Percentiles rank a stretch among this genome's conserved stretches.
Evolutionary conservation across 2,888 invertebrate species (phyloP).

Genomic region (Leptinotarsa peninsularis): DNA sequence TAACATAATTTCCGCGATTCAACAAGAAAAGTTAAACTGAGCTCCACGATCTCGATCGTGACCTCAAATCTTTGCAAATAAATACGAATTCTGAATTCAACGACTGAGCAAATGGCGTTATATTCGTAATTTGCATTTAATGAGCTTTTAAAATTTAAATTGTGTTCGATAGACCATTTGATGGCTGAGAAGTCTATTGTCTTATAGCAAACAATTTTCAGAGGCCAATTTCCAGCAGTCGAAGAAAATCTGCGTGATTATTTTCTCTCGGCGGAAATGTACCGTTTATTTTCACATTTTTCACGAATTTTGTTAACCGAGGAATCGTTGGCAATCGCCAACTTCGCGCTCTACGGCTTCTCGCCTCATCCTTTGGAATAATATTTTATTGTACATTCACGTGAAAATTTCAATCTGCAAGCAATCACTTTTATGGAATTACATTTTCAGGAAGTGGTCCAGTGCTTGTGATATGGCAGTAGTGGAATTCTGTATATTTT

Average conservation of each 20-base stretch:
- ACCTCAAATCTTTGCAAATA: not conserved
- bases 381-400: conserved; percentile 6
- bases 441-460: conserved; percentile 1
- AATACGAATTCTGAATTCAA: conserved; percentile 9
- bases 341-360: not conserved
- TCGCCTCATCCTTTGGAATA: conserved; percentile 5
- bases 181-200: conserved; percentile 23
- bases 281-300: conserved; percentile 3
- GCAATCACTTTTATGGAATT: conserved; percentile 4
- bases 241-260: conserved; percentile 15
- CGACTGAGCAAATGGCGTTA: conserved; percentile 27
- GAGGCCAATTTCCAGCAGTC: conserved; percentile 27
- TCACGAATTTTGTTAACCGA: not conserved
- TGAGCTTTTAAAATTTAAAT: conserved; percentile 57
- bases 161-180: conserved; percentile 41
- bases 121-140: conserved; percentile 55
- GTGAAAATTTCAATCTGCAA: conserved; percentile 10
- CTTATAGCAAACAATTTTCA: conserved; percentile 35
- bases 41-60: not conserved
- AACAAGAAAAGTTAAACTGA: not conserved
- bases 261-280: conserved; percentile 6
- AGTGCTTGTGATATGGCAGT: not conserved
- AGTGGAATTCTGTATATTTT: too few relatives aligned
- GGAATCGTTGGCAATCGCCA: not conserved
- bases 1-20: not conserved